A percentile compares a stretch with the other conserved stretches of the same genome.
Conservation (phyloP, 2,113 vertebrate genomes). For the Mobula birostris region DNA sequence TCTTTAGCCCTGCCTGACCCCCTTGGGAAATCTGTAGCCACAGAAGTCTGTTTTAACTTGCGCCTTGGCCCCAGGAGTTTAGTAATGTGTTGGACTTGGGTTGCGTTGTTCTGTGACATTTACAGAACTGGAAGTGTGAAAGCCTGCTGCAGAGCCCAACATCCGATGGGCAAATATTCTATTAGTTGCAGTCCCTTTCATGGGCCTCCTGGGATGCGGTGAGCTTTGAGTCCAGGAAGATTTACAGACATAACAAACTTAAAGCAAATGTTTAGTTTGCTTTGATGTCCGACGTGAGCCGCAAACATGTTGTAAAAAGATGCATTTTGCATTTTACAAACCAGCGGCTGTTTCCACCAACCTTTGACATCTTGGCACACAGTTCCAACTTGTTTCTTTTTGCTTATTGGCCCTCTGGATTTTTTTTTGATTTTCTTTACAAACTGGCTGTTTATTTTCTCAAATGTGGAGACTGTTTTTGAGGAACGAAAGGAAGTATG, state of each 20-base stretch:
- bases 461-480: neutral
- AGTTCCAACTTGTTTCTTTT: neutral
- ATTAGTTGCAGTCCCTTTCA: neutral
- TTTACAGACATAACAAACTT: neutral
- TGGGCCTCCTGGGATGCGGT: neutral
- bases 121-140: neutral
- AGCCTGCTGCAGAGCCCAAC: neutral
- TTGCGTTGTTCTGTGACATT: neutral
- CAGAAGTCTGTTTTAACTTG: neutral
- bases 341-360: neutral
- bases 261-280: neutral
- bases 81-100: neutral
- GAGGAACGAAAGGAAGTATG: neutral
- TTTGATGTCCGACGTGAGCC: neutral
- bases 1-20: neutral
- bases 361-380: neutral
- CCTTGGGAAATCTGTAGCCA: neutral
- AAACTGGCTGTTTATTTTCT: neutral
- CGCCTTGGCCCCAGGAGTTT: neutral
- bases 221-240: slow-evolving; percentile 2
- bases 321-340: neutral
- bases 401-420: neutral
- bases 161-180: too few species aligned
- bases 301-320: too few species aligned
- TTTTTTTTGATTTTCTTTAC: neutral